Evolutionary conservation across 2,797 vertebrate species (phyloP).

Genomic region (Notoglanidium macrostoma): DNA sequence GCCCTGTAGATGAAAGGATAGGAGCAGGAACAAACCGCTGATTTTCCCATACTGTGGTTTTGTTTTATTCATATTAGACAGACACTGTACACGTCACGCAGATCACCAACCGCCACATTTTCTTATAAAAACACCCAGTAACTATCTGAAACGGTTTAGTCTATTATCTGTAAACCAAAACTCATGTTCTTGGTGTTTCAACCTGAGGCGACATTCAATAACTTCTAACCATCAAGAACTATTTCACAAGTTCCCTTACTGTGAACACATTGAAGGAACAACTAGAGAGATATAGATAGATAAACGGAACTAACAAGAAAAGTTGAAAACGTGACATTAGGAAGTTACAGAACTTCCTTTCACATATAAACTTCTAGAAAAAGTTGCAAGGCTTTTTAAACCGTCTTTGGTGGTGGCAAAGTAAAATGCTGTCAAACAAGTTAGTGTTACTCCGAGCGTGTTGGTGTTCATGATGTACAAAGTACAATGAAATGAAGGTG

Average conservation of each 20-base stretch:
- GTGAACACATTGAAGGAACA: background rate
- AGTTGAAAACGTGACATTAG: background rate
- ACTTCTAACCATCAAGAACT: background rate
- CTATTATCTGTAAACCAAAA: background rate
- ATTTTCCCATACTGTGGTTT: background rate
- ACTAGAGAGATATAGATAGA: background rate
- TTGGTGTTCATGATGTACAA: no score
- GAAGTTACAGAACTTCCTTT: background rate
- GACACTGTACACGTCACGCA: background rate
- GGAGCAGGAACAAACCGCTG: background rate
- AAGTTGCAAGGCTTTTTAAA: background rate
- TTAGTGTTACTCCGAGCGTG: no score
- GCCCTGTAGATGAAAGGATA: background rate
- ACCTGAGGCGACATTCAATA: background rate
- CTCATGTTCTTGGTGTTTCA: background rate
- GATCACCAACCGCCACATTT: background rate
- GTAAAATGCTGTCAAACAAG: background rate
- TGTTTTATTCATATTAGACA: background rate
- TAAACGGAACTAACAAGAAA: background rate
- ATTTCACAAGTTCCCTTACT: background rate
- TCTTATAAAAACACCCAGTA: background rate
- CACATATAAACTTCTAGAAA: background rate
- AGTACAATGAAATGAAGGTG: constrained; percentile 56
- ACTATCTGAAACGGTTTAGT: background rate
- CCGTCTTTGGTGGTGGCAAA: background rate